Evolutionary conservation across 1,140 invertebrate species (phyloP).

Genomic region (Eulimnadia texana): DNA sequence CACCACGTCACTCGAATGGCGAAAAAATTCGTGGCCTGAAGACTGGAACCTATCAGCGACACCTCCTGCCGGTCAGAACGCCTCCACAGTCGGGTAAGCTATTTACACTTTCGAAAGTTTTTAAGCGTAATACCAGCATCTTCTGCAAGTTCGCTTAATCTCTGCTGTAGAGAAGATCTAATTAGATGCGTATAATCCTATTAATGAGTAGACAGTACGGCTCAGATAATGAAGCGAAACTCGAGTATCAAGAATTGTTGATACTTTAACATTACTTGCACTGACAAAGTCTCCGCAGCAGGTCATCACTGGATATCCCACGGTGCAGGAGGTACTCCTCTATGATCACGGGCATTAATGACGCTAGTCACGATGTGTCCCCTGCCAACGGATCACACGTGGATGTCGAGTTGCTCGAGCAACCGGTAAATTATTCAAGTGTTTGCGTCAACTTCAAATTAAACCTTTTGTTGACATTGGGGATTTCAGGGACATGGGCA

Average conservation of each 20-base stretch:
- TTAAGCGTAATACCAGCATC: too few species aligned
- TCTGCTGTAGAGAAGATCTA: too few species aligned
- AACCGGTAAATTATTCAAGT: background rate
- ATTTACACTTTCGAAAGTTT: too few species aligned
- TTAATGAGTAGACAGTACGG: too few species aligned
- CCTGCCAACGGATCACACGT: background rate
- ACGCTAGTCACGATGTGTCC: background rate
- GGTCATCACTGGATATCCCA: background rate
- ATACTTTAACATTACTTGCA: background rate
- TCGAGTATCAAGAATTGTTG: too few species aligned
- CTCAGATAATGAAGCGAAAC: too few species aligned
- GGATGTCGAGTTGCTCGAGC: background rate
- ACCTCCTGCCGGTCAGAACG: background rate
- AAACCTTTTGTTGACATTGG: too few species aligned
- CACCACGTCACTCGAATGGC: background rate
- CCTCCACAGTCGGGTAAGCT: background rate
- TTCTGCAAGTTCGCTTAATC: too few species aligned
- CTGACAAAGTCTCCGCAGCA: background rate
- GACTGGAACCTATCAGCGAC: background rate
- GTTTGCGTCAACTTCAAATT: too few species aligned
- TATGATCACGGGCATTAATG: background rate
- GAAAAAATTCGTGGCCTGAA: background rate
- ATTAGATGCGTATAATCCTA: too few species aligned
- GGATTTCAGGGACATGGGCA: background rate
- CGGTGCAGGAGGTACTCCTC: background rate